phyloP scores from a whole-genome alignment of 2,888 invertebrate genomes.

The Acleris emargana region DNA sequence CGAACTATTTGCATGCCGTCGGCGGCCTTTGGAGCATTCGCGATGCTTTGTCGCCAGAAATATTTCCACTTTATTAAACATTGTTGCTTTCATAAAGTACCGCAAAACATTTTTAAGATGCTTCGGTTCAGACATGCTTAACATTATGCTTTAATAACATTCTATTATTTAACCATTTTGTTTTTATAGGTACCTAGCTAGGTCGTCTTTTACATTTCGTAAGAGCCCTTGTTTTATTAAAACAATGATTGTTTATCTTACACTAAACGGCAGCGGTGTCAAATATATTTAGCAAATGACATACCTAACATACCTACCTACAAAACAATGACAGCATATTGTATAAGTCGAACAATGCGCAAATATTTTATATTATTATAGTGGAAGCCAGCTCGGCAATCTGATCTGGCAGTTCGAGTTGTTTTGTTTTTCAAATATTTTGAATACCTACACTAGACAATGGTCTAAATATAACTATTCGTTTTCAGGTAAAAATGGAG shows the following conservation, averaged over 20 bases:
- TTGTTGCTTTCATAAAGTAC: slow-evolving; percentile 22
- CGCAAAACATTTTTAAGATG: slow-evolving; percentile 16
- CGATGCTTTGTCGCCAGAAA: slow-evolving; percentile 64
- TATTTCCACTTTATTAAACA: slow-evolving; percentile 64
- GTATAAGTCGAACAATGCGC: slow-evolving; percentile 33
- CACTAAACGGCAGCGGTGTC: slow-evolving; percentile 30
- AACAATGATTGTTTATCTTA: slow-evolving; percentile 31
- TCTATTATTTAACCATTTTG: slow-evolving; percentile 1
- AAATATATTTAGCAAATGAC: slow-evolving; percentile 37
- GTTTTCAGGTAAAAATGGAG: slow-evolving; percentile 80
- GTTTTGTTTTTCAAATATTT: slow-evolving; percentile 28
- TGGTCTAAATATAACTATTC: slow-evolving; percentile 29
- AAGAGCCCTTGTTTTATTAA: slow-evolving; percentile 26
- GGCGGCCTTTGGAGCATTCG: slow-evolving; percentile 55
- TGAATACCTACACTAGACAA: slow-evolving; percentile 21
- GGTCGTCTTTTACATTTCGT: not conserved
- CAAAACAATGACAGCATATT: slow-evolving; percentile 36
- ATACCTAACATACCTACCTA: slow-evolving; percentile 28
- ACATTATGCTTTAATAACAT: too few species aligned
- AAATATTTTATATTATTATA: slow-evolving; percentile 36
- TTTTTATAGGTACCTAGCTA: not conserved
- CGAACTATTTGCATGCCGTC: slow-evolving; percentile 67
- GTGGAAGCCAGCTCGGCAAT: slow-evolving; percentile 19
- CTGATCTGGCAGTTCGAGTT: slow-evolving; percentile 19
- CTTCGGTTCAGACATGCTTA: not conserved